phyloP scores from a whole-genome alignment of 1,140 invertebrate genomes.

The Gyrodactylus bullatarudis region DNA sequence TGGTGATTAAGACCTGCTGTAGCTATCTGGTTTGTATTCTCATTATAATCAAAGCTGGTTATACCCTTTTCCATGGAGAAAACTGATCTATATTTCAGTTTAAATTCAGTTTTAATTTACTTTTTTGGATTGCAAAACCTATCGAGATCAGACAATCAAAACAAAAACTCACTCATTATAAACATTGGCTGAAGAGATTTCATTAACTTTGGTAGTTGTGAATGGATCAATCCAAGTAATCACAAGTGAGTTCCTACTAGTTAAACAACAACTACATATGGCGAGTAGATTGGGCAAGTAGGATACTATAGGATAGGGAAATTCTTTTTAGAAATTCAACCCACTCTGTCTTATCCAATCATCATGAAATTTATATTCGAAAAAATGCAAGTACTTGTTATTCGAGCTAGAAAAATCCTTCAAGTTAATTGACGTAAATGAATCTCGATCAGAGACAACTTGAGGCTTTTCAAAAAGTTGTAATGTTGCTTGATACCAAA shows the following conservation, averaged over 20 bases:
- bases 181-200: background rate
- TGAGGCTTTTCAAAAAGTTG: slow-evolving; percentile 15
- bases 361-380: slow-evolving; percentile 14
- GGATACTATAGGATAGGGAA: slow-evolving; percentile 11
- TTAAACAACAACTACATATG: slow-evolving; percentile 18
- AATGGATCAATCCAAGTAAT: slow-evolving; percentile 18
- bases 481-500: slow-evolving; percentile 17
- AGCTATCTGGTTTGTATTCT: slow-evolving; percentile 17
- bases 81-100: slow-evolving; percentile 11
- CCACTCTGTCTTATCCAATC: slow-evolving; percentile 19
- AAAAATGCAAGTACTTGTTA: slow-evolving; percentile 16
- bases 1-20: slow-evolving; percentile 19
- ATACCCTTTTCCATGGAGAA: slow-evolving; percentile 17
- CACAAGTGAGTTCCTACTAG: slow-evolving; percentile 14
- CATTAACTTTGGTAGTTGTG: background rate
- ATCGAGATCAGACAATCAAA: background rate
- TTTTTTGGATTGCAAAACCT: too few species aligned
- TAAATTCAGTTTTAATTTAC: background rate
- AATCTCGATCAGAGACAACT: slow-evolving; percentile 12
- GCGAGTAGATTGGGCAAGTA: slow-evolving; percentile 17
- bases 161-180: background rate
- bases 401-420: slow-evolving; percentile 12
- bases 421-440: slow-evolving; percentile 15
- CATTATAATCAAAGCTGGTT: slow-evolving; percentile 17
- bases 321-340: slow-evolving; percentile 1